Base-by-base conservation (phyloP, 2,888 invertebrate genomes). In the Lamellibrachia satsuma region DNA sequence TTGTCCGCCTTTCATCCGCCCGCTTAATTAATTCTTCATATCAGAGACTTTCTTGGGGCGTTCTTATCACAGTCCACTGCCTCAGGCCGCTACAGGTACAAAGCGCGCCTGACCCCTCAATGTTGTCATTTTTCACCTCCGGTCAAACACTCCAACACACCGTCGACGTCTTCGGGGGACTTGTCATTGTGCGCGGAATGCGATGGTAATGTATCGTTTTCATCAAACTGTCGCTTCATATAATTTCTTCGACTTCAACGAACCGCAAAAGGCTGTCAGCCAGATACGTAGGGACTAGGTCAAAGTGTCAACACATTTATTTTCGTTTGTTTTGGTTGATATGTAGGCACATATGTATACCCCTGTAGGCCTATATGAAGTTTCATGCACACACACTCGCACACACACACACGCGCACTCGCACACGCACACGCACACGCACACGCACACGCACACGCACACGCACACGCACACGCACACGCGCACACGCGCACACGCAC, bases 11-110 rank as follows among this genome's bases (percentile, higher is more conserved):
- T 75, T 75, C 22, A 75, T 75, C 75, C 22, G 22, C 75, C 39
- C 75, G 75, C 75, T 75, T 75, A 75, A 75, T 75, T 75, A 75
- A 75, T 75, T 75, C 75, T 75, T 75, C 75, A 75, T 75, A 75
- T 75, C 75, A 22, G 15, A 6, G 75, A 6, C 75, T 22, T 4
- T 3, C 75, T 22, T 15, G 15, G n/a, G 22, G 6, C 22, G 6
- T 75, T 6, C 22, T n/a, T 11, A 3, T 9, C 15, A n/a, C 75
- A 15, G 22, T 75, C 75, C 39, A 39, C 39, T 39, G 39, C 39
- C 39, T 39, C 39, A 39, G 39, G 39, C 39, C 39, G 39, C 39
- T 39, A 39, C 39, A 22, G 75, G 75, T n/a, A 75, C 22, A 11
- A 22, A 22, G 75, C 39, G 22, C 75, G 15, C n/a, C 75, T 6